These are phyloP conservation scores for Zeus faber DNA, from an alignment of 2,113 vertebrate genomes.

Conservation along the genomic window DNA sequence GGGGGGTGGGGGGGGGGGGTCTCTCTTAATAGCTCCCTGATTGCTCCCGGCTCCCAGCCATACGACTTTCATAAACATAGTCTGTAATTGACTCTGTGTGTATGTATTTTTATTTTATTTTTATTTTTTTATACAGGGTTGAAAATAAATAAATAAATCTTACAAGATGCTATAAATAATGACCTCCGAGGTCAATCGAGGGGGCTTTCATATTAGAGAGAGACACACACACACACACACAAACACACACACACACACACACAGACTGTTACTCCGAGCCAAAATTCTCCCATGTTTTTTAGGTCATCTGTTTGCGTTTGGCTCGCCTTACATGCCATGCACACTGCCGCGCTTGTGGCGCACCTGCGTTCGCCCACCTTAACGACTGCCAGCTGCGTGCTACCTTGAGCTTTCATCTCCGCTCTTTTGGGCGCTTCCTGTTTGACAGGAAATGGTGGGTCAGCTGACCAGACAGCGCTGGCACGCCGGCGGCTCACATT, in stretches of 20 bases:
- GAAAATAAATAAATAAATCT: too few species aligned
- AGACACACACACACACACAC: conserved; percentile 5
- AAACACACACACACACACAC: background rate
- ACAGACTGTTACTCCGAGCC: conserved; percentile 11
- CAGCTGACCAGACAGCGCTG: conserved; percentile 52
- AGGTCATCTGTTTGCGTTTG: conserved; percentile 51
- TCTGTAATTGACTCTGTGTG: too few species aligned
- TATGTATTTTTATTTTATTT: too few species aligned
- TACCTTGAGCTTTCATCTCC: conserved; percentile 56
- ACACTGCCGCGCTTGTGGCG: conserved; percentile 39
- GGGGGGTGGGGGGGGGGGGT: background rate
- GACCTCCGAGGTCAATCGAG: too few species aligned
- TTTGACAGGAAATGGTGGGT: conserved; percentile 63
- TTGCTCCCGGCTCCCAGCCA: too few species aligned
- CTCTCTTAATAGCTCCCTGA: too few species aligned
- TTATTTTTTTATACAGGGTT: too few species aligned
- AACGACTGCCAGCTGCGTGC: conserved; percentile 53
- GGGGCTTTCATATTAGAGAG: too few species aligned
- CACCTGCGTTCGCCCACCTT: conserved; percentile 57
- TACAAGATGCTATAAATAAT: too few species aligned
- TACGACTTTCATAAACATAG: too few species aligned
- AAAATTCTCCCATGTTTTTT: conserved; percentile 28
- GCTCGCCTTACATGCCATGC: conserved; percentile 26
- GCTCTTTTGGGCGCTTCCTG: conserved; percentile 54
- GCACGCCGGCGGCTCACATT: conserved; percentile 60